Evolutionary conservation across 2,888 invertebrate species (phyloP).

Genomic region (Chloromyia formosa): DNA sequence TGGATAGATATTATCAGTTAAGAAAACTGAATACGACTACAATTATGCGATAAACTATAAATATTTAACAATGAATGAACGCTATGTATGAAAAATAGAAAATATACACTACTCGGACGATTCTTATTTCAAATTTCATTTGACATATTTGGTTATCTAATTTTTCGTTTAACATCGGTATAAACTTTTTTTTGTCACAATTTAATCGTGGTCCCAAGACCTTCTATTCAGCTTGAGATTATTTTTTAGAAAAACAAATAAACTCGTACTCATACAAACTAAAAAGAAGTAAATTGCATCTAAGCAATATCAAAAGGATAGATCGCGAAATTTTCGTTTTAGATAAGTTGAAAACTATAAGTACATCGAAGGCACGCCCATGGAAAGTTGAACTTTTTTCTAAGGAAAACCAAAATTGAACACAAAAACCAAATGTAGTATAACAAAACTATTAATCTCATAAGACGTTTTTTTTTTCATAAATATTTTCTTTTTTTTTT

Average conservation of each 20-base stretch:
- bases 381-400: neutral
- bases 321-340: neutral
- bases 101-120: too few relatives aligned
- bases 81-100: too few relatives aligned
- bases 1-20: too few relatives aligned
- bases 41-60: too few relatives aligned
- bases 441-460: slow-evolving; percentile 16
- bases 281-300: neutral
- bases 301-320: neutral
- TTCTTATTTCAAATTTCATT: too few relatives aligned
- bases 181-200: too few relatives aligned
- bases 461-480: slow-evolving; percentile 8
- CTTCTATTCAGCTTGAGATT: slow-evolving; percentile 1
- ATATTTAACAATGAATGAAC: too few relatives aligned
- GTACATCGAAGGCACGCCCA: slow-evolving; percentile 30
- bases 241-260: neutral
- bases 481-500: neutral
- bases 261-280: too few relatives aligned
- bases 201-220: slow-evolving; percentile 4
- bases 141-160: too few relatives aligned
- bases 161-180: too few relatives aligned
- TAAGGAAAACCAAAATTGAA: neutral
- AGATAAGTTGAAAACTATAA: neutral
- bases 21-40: too few relatives aligned
- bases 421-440: neutral